Percentiles rank a stretch among this genome's conserved stretches.
Evolutionary conservation across 2,113 vertebrate species (phyloP).

Genomic region (Laterallus jamaicensis): DNA sequence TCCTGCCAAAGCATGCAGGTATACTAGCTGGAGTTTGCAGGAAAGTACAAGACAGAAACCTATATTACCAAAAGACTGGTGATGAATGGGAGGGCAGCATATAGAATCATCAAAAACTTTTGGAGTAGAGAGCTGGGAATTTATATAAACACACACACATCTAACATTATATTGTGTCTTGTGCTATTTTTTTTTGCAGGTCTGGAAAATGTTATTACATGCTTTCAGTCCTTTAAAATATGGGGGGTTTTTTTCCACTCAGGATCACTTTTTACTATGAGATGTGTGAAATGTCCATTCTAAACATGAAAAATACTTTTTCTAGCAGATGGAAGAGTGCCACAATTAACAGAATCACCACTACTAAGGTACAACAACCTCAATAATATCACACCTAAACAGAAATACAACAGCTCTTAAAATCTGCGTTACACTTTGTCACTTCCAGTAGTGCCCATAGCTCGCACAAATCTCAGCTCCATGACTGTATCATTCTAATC

Average conservation of each 20-base stretch:
- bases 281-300: neutral
- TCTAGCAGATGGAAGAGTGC: neutral
- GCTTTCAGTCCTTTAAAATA: neutral
- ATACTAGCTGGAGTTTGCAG: neutral
- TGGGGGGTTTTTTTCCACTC: neutral
- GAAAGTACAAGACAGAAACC: neutral
- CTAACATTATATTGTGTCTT: neutral
- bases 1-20: neutral
- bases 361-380: neutral
- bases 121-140: neutral
- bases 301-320: neutral
- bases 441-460: neutral
- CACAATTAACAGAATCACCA: neutral
- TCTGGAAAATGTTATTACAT: neutral
- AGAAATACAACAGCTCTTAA: neutral
- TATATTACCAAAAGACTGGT: neutral
- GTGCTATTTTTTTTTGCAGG: neutral
- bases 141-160: neutral
- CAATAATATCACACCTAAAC: neutral
- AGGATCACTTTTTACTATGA: neutral
- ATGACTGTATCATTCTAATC: neutral
- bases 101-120: neutral
- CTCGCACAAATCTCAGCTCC: neutral
- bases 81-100: neutral
- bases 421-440: neutral